These are phyloP conservation scores for Diplodus sargus DNA, from an alignment of 2,797 vertebrate species.

Conservation along the genomic window DNA sequence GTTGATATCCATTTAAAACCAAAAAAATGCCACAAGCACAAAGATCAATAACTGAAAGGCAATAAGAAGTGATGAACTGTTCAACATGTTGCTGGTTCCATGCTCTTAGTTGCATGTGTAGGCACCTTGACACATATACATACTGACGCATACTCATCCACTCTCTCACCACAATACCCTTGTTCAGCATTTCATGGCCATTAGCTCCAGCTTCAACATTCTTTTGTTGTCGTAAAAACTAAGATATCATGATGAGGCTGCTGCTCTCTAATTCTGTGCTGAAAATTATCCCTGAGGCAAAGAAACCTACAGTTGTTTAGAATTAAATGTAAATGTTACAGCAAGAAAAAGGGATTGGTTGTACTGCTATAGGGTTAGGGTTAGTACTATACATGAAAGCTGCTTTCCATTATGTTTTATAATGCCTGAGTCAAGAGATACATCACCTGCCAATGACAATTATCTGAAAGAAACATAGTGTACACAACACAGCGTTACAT, in stretches of 20 bases:
- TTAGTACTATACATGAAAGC: neutral
- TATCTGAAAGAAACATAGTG: neutral
- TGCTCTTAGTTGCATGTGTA: constrained; percentile 26
- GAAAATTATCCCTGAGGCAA: constrained; percentile 9
- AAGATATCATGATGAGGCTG: constrained; percentile 11
- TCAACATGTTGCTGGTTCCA: constrained; percentile 44
- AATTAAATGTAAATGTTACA: constrained; percentile 7
- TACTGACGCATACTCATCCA: constrained; percentile 8
- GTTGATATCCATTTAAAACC: constrained; percentile 59
- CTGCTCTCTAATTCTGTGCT: constrained; percentile 16
- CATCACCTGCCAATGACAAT: neutral
- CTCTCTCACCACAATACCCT: constrained; percentile 2
- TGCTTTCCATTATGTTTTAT: neutral
- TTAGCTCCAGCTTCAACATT: constrained; percentile 15
- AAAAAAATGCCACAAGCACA: constrained; percentile 52
- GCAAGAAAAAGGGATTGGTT: neutral
- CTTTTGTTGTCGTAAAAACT: constrained; percentile 20
- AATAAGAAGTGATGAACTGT: constrained; percentile 62
- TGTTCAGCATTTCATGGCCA: constrained; percentile 15
- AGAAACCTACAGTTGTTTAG: constrained; percentile 12
- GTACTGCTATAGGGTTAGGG: neutral
- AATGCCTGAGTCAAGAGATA: neutral
- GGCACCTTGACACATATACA: constrained; percentile 30
- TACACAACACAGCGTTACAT: neutral
- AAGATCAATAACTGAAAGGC: constrained; percentile 64